phyloP scores from a whole-genome alignment of 2,797 vertebrate genomes.

The Pangasius djambal region DNA sequence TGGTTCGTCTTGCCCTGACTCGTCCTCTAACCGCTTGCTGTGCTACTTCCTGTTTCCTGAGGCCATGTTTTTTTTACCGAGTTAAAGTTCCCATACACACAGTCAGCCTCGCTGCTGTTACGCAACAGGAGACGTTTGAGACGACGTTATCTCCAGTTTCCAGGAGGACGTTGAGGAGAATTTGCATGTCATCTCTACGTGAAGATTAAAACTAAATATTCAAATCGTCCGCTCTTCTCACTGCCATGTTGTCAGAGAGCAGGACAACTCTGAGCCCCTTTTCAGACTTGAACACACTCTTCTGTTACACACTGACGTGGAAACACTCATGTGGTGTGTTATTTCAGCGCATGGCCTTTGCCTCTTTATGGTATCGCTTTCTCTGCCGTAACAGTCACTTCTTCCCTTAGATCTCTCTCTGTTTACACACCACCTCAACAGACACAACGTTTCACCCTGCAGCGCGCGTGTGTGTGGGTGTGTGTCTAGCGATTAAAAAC shows the following conservation, averaged over 20 bases:
- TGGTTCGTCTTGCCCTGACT: not conserved
- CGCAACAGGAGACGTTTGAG: not conserved
- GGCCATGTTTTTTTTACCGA: not conserved
- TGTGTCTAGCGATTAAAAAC: not conserved
- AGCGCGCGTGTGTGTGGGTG: not conserved
- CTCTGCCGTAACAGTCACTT: not conserved
- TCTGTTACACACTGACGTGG: not conserved
- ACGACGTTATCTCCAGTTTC: not conserved
- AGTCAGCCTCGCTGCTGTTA: not conserved
- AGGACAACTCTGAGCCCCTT: too few species aligned
- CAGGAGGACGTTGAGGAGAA: slow-evolving; percentile 9
- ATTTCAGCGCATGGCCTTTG: not conserved
- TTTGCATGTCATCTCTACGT: slow-evolving; percentile 5
- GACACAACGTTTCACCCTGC: slow-evolving; percentile 3
- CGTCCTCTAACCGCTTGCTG: not conserved
- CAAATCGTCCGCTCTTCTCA: not conserved
- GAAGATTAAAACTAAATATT: slow-evolving; percentile 9
- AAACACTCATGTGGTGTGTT: not conserved
- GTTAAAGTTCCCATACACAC: not conserved
- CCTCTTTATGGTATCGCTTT: not conserved
- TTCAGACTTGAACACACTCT: not conserved
- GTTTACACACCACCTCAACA: slow-evolving; percentile 30
- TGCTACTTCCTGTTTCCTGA: not conserved
- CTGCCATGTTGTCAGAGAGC: not conserved
- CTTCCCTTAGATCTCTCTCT: slow-evolving; percentile 16